phyloP scores from a whole-genome alignment of 2,113 vertebrate genomes.

The Phoenicopterus ruber region DNA sequence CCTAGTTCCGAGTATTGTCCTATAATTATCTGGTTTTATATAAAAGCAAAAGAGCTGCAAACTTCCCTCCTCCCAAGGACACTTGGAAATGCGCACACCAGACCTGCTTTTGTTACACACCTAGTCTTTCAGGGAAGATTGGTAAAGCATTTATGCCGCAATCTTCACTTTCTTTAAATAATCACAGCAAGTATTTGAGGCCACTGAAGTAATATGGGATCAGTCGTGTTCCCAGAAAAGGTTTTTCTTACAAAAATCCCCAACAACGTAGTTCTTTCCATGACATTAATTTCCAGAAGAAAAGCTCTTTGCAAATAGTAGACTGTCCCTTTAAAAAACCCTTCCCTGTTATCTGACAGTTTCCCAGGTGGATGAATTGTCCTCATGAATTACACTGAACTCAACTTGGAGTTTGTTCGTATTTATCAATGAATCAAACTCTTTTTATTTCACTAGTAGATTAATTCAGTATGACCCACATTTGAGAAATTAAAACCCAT shows the following conservation, averaged over 20 bases:
- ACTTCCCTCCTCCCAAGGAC: not conserved
- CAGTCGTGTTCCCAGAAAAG: not conserved
- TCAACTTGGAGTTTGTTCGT: not conserved
- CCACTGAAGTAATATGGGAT: not conserved
- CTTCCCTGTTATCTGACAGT: not conserved
- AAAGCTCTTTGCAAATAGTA: not conserved
- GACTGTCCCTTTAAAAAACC: not conserved
- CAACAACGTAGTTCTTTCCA: not conserved
- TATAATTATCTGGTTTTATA: not conserved
- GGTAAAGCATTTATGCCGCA: not conserved
- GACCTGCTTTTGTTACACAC: fast-evolving
- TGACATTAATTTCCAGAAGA: not conserved
- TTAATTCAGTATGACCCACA: not conserved
- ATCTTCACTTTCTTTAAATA: not conserved
- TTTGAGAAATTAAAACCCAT: not conserved
- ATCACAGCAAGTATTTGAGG: not conserved
- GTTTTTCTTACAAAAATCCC: not conserved
- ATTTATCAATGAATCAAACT: not conserved
- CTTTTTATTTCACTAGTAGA: not conserved
- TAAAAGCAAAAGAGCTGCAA: not conserved
- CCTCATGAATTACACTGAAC: not conserved
- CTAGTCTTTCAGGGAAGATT: not conserved
- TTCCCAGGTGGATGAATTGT: not conserved
- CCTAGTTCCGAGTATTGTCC: not conserved
- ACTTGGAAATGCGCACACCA: not conserved